Evolutionary conservation across 1,140 invertebrate genomes (phyloP).

Genomic region (Hycleus cichorii): DNA sequence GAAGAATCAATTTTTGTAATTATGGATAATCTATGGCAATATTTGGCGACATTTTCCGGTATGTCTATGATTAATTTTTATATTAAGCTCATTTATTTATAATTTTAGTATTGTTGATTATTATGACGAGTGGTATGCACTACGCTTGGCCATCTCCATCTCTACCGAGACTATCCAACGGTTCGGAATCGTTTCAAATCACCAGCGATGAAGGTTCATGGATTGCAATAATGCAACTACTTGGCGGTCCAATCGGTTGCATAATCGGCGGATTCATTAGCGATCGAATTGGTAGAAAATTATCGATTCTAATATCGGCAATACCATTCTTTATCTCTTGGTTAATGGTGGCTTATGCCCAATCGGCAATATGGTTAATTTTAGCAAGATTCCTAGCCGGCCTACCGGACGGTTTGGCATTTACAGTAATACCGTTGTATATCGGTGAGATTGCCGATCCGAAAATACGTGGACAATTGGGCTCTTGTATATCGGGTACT

Average conservation of each 20-base stretch:
- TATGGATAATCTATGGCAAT: background rate
- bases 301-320: conserved; percentile 46
- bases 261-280: conserved; percentile 44
- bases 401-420: conserved; percentile 15
- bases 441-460: conserved; percentile 56
- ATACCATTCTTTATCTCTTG: conserved; percentile 54
- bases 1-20: no score
- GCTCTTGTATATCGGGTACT: conserved; percentile 13
- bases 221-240: conserved; percentile 50
- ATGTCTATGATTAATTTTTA: background rate
- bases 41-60: conserved; percentile 1
- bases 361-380: conserved; percentile 39
- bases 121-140: conserved; percentile 22
- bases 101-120: conserved; percentile 2
- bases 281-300: conserved; percentile 54
- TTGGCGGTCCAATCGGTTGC: conserved; percentile 53
- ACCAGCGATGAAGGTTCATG: conserved; percentile 43
- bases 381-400: conserved; percentile 37
- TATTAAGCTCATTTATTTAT: background rate
- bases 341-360: conserved; percentile 45
- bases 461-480: conserved; percentile 50
- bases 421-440: conserved; percentile 45
- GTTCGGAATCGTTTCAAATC: conserved; percentile 22
- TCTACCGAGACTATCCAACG: conserved; percentile 22
- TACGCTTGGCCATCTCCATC: conserved; percentile 28